Evolutionary conservation across 2,888 invertebrate species (phyloP), one percentile per base, ranked within the genome.

Genomic region (Itoplectis maculator): DNA sequence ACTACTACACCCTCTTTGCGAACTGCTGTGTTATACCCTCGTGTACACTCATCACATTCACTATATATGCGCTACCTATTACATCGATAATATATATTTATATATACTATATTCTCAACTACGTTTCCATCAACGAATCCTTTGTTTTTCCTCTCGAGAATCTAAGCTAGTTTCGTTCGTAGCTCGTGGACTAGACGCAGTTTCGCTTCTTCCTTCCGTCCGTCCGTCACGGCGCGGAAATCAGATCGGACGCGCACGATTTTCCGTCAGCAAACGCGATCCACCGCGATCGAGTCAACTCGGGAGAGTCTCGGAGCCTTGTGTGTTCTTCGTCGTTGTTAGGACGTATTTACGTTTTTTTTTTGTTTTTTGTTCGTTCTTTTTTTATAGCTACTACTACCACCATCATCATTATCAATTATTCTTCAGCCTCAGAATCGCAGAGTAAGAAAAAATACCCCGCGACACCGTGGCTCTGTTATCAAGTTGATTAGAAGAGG

Each of bases 111-210:
- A 47, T 73, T 73, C 61, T 73, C 72, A 73, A 73, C 72, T 73
- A 73, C 61, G 72, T 59, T 72, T 73, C 70, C 45, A 79, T 70
- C 78, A 69, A 74, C 74, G 78, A 78, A 75, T 70, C 51, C 42
- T 77, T 61, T 29, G 29, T 29, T 35, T 54, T 61, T 69, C 68
- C 59, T 23, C 18, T 74, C 45, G 81, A 29, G 29, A 78, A 73
- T 59, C 68, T 74, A 69, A 74, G 45, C 68, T 73, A 45, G 45
- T 73, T 63, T 68, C 54, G 56, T 35, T 49, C n/a, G n/a, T 66
- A 47, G 81, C 79, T 79, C 84, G 82, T 81, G 75, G 84, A 85
- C 85, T 85, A 85, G 85, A 84, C 80, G 82, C 80, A 78, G 20
- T 70, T 84, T 66, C 70, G 63, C 47, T 82, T n/a, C 20, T 45